Percentiles rank a stretch among this genome's conserved stretches.
Conservation (phyloP, 2,797 vertebrate species). For the Gouania willdenowi region DNA sequence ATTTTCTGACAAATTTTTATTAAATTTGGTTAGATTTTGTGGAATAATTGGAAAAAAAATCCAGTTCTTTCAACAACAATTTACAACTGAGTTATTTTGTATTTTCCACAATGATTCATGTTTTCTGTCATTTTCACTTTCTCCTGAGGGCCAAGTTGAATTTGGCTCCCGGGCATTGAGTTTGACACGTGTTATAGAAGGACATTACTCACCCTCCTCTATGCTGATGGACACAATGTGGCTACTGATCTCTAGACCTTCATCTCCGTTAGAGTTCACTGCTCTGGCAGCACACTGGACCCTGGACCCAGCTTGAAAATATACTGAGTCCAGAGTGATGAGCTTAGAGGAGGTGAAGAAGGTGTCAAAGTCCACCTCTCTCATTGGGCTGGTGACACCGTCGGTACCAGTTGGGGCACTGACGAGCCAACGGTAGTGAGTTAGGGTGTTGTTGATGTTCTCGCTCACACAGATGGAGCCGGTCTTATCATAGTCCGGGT, state of each 20-base stretch:
- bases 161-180: too few species aligned
- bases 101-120: too few species aligned
- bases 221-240: slow-evolving; percentile 77
- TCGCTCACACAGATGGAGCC: slow-evolving; percentile 90
- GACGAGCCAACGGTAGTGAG: slow-evolving; percentile 89
- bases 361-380: slow-evolving; percentile 90
- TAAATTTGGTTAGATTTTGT: too few species aligned
- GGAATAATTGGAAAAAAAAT: too few species aligned
- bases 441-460: slow-evolving; percentile 89
- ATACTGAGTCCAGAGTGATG: slow-evolving; percentile 90
- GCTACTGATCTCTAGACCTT: slow-evolving; percentile 90
- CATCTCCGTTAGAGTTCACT: slow-evolving; percentile 84
- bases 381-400: slow-evolving; percentile 91
- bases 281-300: slow-evolving; percentile 92
- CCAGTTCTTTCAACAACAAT: too few species aligned
- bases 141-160: too few species aligned
- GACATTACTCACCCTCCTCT: slow-evolving; percentile 80
- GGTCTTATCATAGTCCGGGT: slow-evolving; percentile 88
- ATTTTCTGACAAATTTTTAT: too few species aligned
- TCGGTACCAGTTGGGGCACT: slow-evolving; percentile 86
- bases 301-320: slow-evolving; percentile 91
- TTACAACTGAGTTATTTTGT: too few species aligned
- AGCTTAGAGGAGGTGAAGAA: slow-evolving; percentile 95
- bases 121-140: too few species aligned
- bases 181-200: too few species aligned